Base-by-base conservation (phyloP, 2,113 vertebrate genomes). In the Apaloderma vittatum region DNA sequence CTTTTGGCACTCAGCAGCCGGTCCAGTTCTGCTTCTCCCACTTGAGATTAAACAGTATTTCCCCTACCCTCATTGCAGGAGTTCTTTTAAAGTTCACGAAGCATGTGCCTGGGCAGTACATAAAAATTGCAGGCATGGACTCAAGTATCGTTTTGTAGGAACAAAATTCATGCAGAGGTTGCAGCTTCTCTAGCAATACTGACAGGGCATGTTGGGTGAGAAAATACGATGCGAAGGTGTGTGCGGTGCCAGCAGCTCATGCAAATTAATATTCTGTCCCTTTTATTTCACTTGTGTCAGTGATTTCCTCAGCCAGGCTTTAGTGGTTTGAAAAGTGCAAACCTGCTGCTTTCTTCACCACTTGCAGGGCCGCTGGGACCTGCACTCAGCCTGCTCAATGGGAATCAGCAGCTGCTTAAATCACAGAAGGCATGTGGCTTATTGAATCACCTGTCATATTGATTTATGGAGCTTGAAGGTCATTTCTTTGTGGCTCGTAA, bases 381-480 rank as follows among this genome's bases (percentile, higher is more conserved):
- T 91, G 93, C 83, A 29, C 92, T 95, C 74, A 3, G 71, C 3
- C 0, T 75, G 92, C 93, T 94, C 77, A 19, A 24, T 52, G 72
- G 88, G 77, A 91, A 90, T 93, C 93, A 94, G 93, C 97, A 97
- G 92, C 88, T 97, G 96, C 82, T 96, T 73, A 66, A 91, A 88
- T 86, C 88, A 76, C 43, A 67, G 80, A 48, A 96, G 93, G 85
- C 81, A 86, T 93, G 91, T 82, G 91, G 94, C 85, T 95, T 86
- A 94, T 96, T 88, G 94, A 96, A 94, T 97, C 96, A 90, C 94
- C 93, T 88, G 92, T 96, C 96, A 95, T 36, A 72, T 76, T 97
- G 96, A 97, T 95, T 97, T 96, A 97, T 97, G 92, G 87, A 90
- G 71, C 72, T 90, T 34, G 34, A 93, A 97, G 94, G 94, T 95